These are phyloP conservation scores for Nyctibius bracteatus DNA, from an alignment of 2,113 vertebrate species.

Conservation along the genomic window DNA sequence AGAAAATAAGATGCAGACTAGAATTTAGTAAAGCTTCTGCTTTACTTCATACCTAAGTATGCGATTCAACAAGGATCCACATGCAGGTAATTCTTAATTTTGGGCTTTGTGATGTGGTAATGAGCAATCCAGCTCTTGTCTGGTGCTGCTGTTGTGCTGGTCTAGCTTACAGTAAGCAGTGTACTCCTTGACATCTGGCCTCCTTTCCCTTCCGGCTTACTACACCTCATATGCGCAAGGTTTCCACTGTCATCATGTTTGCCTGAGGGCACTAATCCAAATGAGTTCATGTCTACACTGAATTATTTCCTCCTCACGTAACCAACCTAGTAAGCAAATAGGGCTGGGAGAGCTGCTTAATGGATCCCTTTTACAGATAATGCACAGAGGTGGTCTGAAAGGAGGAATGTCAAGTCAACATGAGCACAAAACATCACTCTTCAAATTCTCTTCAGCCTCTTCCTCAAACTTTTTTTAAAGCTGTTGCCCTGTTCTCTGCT, in stretches of 20 bases:
- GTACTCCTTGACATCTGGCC: neutral
- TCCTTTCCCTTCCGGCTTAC: neutral
- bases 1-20: neutral
- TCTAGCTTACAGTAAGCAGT: neutral
- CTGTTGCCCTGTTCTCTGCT: neutral
- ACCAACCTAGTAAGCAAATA: neutral
- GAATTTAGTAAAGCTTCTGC: neutral
- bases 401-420: neutral
- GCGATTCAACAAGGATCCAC: neutral
- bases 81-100: neutral
- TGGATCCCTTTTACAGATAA: neutral
- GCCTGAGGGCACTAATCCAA: neutral
- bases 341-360: neutral
- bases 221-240: neutral
- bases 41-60: too few relatives aligned
- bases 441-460: neutral
- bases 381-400: neutral
- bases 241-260: neutral
- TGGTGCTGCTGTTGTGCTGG: neutral
- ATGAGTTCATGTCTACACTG: neutral
- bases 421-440: neutral
- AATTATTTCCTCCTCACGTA: neutral
- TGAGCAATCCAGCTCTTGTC: neutral
- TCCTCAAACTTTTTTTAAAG: neutral
- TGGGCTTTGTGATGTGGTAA: neutral